Percentiles rank a stretch among this genome's conserved stretches.
phyloP scores from a whole-genome alignment of 2,888 invertebrate species.

The Andrena trimmerana region DNA sequence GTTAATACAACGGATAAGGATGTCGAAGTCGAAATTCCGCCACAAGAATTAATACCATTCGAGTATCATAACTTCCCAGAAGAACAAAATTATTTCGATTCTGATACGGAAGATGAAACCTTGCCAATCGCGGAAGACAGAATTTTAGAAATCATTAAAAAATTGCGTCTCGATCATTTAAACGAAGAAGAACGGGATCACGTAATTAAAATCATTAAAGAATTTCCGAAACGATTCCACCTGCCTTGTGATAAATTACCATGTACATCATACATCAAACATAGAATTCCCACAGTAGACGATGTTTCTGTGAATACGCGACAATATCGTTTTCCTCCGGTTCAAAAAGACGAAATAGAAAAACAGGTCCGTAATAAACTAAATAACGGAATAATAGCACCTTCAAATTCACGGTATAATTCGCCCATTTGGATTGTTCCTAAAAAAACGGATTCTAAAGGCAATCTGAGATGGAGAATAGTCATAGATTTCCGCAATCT shows the following conservation, averaged over 20 bases:
- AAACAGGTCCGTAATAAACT: not conserved
- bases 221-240: slow-evolving; percentile 1
- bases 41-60: slow-evolving; percentile 2
- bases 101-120: not conserved
- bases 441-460: not conserved
- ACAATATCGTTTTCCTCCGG: not conserved
- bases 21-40: not conserved
- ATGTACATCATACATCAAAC: not conserved
- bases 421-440: slow-evolving; percentile 3
- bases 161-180: not conserved
- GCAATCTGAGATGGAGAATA: not conserved
- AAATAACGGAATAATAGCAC: slow-evolving; percentile 8
- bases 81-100: not conserved
- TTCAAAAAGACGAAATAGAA: too few relatives aligned
- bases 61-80: not conserved
- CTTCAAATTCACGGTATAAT: slow-evolving; percentile 5
- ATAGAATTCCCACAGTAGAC: not conserved
- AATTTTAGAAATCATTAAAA: not conserved
- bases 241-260: not conserved
- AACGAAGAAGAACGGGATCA: slow-evolving; percentile 7
- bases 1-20: too few relatives aligned
- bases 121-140: not conserved
- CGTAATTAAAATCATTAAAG: not conserved
- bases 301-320: not conserved
- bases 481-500: not conserved